These are phyloP conservation scores for Heliangelus exortis DNA, from an alignment of 2,797 vertebrate species.

Conservation along the genomic window DNA sequence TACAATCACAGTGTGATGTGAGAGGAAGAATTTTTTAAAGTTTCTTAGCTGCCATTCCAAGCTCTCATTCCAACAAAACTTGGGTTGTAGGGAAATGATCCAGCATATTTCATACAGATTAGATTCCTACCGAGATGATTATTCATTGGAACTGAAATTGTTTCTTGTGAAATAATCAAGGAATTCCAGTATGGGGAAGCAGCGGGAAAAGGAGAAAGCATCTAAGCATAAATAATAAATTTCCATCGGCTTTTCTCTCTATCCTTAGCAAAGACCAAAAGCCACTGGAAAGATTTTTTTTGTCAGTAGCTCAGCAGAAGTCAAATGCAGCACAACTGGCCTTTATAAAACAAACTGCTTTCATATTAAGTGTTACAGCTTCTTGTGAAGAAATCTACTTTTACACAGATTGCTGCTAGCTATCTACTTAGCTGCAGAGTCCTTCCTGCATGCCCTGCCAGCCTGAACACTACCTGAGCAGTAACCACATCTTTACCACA, in stretches of 20 bases:
- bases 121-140: neutral
- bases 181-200: neutral
- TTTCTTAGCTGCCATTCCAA: neutral
- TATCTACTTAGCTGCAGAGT: neutral
- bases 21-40: neutral
- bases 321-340: neutral
- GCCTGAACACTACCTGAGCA: neutral
- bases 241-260: neutral
- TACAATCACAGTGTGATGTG: neutral
- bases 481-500: neutral
- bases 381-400: neutral
- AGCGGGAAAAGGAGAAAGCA: neutral
- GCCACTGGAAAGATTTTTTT: neutral
- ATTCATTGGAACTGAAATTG: neutral
- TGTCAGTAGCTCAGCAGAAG: neutral
- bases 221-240: neutral
- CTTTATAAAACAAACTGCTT: neutral
- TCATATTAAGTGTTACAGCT: neutral
- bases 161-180: constrained; percentile 8
- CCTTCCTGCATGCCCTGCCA: neutral
- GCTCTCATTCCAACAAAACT: neutral
- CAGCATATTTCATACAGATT: neutral
- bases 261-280: neutral
- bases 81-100: neutral
- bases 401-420: neutral